Evolutionary conservation across 2,797 vertebrate species (phyloP), one percentile per base, ranked within the genome.

Genomic region (Poeciliopsis turneri): DNA sequence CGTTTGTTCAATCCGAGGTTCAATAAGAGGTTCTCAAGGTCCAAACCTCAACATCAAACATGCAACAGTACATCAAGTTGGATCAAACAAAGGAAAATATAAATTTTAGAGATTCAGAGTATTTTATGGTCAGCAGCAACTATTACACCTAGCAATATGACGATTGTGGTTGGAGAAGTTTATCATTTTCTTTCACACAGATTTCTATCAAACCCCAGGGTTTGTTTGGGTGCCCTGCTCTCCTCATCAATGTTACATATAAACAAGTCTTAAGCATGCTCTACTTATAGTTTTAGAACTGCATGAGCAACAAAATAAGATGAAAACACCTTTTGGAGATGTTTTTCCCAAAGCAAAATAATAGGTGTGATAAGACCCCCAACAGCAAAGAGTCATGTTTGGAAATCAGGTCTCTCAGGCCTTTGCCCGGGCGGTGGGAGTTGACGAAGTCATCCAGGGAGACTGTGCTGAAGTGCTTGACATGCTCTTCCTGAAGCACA

Each of bases 1-100:
- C 77, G 15, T 80, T 72, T 74, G 46, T 85, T 78, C 45, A 80
- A 59, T 33, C 72, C 53, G 36, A 79, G 76, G 49, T 47, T 36
- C 83, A 87, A 92, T 92, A 92, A 94, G 89, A 79, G 77, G 61
- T 79, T 89, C 82, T 90, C 77, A 82, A 86, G 74, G 78, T 81
- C 64, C 78, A 83, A 71, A 83, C 80, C 61, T 49, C 81, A 86
- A 89, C 88, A 88, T 80, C 78, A 75, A 87, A 85, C 77, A 70
- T 33, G 85, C 79, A 84, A 57, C 76, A 85, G 87, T 23, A 89
- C 88, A 88, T 82, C 70, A 70, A 78, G 84, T 79, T 39, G 55
- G 71, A 78, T 5, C 15, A 47, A 49, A 76, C 15, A 87, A 81
- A 81, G 51, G 39, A 75, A 86, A 86, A 84, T 39, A 81, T 8